Evolutionary conservation across 2,888 invertebrate species (phyloP).

Genomic region (Lasioglossum lativentre): DNA sequence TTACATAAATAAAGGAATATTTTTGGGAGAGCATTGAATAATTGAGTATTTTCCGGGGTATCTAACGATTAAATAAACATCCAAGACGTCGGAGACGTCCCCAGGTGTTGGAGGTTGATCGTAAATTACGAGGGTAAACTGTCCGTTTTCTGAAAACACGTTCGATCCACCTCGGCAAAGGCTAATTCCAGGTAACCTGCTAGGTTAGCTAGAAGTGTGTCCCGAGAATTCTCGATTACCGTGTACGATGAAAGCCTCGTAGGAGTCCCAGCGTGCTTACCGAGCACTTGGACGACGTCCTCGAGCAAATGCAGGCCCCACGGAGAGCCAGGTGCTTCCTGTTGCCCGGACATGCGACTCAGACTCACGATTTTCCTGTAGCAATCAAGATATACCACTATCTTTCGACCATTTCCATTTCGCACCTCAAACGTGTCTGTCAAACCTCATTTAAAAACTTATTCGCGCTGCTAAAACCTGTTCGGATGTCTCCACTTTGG

Average conservation of each 20-base stretch:
- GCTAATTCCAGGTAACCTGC: constrained; percentile 43
- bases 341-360: constrained; percentile 47
- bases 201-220: constrained; percentile 31
- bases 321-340: constrained; percentile 64
- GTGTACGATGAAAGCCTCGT: constrained; percentile 50
- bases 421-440: background rate
- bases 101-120: background rate
- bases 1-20: background rate
- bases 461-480: background rate
- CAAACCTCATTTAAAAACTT: background rate
- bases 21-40: background rate
- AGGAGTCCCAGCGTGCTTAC: constrained; percentile 66
- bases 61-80: background rate
- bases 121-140: background rate
- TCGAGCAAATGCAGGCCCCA: constrained; percentile 72
- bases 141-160: constrained; percentile 37
- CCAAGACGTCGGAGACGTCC: background rate
- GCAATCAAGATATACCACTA: constrained; percentile 52
- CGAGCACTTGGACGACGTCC: constrained; percentile 74
- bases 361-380: constrained; percentile 57
- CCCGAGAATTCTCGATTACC: constrained; percentile 48
- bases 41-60: background rate
- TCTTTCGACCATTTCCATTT: background rate
- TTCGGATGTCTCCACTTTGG: background rate
- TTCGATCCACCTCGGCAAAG: constrained; percentile 23